These are phyloP conservation scores for Drosophila sordidapex DNA, from an alignment of 2,888 invertebrate genomes.

Conservation along the genomic window DNA sequence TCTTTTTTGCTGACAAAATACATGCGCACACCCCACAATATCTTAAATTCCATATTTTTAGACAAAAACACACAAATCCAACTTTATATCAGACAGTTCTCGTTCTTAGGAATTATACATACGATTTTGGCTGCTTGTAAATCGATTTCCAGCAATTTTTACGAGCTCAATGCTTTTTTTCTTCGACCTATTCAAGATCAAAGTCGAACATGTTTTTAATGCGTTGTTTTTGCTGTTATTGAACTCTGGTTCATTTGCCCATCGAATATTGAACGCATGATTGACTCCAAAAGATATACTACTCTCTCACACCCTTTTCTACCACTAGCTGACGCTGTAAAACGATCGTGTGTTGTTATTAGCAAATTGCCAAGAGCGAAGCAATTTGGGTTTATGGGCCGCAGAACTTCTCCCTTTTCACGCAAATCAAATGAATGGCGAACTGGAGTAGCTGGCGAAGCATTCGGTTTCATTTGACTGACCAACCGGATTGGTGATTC, in stretches of 20 bases:
- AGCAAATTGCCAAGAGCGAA: slow-evolving; percentile 51
- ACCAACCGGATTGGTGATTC: slow-evolving; percentile 45
- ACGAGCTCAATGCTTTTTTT: slow-evolving; percentile 8
- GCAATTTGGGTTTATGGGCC: slow-evolving; percentile 47
- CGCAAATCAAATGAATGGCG: slow-evolving; percentile 13
- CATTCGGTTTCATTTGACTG: slow-evolving; percentile 51
- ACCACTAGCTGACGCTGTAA: slow-evolving; percentile 35
- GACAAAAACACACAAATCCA: not conserved
- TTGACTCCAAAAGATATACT: slow-evolving; percentile 46
- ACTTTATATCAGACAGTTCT: not conserved
- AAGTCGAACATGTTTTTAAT: slow-evolving; percentile 49
- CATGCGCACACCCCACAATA: slow-evolving; percentile 9
- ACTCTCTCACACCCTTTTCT: slow-evolving; percentile 9
- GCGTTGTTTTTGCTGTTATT: slow-evolving; percentile 51
- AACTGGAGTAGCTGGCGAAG: slow-evolving; percentile 17
- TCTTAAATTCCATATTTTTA: not conserved
- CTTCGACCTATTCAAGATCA: slow-evolving; percentile 52
- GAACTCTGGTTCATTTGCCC: slow-evolving; percentile 49
- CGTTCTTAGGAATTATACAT: not conserved
- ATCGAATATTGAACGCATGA: slow-evolving; percentile 57
- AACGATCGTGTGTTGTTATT: slow-evolving; percentile 53
- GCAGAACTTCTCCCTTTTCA: slow-evolving; percentile 35
- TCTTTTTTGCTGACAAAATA: slow-evolving; percentile 5
- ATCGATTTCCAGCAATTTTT: slow-evolving; percentile 4
- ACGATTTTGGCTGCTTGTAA: slow-evolving; percentile 9